Conservation (phyloP, 1,140 invertebrate genomes). For the Ostrea edulis region DNA sequence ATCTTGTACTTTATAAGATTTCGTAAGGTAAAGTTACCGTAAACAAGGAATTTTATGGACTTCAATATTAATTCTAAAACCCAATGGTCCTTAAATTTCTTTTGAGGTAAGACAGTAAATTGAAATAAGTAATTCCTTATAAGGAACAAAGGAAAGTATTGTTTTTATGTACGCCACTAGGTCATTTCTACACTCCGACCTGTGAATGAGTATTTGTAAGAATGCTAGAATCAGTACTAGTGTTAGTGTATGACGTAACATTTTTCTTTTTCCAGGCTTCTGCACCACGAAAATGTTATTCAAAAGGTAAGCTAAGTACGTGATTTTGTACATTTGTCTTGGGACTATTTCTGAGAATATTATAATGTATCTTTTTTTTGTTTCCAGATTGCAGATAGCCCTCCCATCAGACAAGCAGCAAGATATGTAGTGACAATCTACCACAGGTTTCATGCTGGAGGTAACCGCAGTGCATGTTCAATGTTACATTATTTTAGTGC, state of each 20-base stretch:
- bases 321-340: not conserved
- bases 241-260: not conserved
- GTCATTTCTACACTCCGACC: too few species aligned
- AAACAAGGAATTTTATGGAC: not conserved
- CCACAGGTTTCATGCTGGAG: conserved; percentile 11
- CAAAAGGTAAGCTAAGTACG: not conserved
- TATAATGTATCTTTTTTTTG: not conserved
- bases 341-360: too few species aligned
- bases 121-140: not conserved
- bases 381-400: conserved; percentile 13
- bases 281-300: conserved; percentile 10
- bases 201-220: too few species aligned
- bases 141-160: too few species aligned
- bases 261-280: conserved; percentile 2
- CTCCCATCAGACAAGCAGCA: not conserved
- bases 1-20: too few species aligned
- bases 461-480: not conserved
- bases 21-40: too few species aligned
- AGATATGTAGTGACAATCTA: not conserved
- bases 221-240: too few species aligned
- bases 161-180: too few species aligned
- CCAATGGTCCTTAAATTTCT: conserved; percentile 2
- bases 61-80: not conserved
- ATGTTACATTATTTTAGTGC: too few species aligned
- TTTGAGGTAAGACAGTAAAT: not conserved